Conservation (phyloP, 2,888 invertebrate species). For the Blastobasis adustella region DNA sequence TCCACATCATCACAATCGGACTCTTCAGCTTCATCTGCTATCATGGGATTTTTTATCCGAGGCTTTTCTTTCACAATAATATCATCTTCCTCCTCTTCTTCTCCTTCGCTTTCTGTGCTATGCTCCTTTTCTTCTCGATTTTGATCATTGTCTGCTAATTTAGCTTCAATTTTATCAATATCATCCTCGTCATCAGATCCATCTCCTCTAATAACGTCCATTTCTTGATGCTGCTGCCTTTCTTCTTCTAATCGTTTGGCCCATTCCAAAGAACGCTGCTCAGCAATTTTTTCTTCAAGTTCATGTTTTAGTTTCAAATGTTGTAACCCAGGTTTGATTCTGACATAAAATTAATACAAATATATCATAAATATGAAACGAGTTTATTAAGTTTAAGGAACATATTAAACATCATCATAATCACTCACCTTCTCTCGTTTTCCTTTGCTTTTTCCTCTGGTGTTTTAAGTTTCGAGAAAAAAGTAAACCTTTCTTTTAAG, state of each 20-base stretch:
- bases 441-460: conserved; percentile 67
- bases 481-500: conserved; percentile 81
- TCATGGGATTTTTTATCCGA: conserved; percentile 50
- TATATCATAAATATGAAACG: not conserved
- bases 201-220: conserved; percentile 43
- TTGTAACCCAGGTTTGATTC: conserved; percentile 80
- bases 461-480: conserved; percentile 76
- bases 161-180: conserved; percentile 57
- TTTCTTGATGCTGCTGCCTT: conserved; percentile 54
- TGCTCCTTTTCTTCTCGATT: conserved; percentile 40
- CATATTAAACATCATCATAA: conserved; percentile 2
- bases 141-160: conserved; percentile 42
- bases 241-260: conserved; percentile 75
- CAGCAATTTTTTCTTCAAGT: conserved; percentile 81
- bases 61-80: conserved; percentile 49
- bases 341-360: conserved; percentile 22
- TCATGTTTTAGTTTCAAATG: conserved; percentile 81
- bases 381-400: not conserved
- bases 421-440: conserved; percentile 71
- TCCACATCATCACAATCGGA: conserved; percentile 52
- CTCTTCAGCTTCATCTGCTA: conserved; percentile 70
- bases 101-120: conserved; percentile 65
- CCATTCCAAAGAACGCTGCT: conserved; percentile 82
- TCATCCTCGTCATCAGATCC: conserved; percentile 53
- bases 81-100: conserved; percentile 48